Percentiles rank a stretch among this genome's conserved stretches.
Conservation (phyloP, 2,797 vertebrate genomes). For the Prionace glauca region DNA sequence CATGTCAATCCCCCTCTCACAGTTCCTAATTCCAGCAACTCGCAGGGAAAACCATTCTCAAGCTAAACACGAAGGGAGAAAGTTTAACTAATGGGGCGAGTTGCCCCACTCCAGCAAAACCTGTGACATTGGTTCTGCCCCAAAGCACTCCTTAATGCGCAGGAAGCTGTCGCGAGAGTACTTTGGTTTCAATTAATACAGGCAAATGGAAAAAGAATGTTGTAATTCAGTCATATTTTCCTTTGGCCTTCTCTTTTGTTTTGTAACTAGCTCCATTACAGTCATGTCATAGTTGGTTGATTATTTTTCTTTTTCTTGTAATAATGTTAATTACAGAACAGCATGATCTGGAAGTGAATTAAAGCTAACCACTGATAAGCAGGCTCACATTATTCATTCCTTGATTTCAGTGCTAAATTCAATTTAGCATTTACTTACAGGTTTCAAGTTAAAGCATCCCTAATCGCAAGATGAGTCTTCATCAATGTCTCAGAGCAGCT, state of each 20-base stretch:
- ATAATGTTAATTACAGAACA: neutral
- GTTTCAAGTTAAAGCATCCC: neutral
- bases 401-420: neutral
- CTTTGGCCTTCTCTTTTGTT: conserved; percentile 6
- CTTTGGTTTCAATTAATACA: neutral
- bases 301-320: neutral
- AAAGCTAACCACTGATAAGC: neutral
- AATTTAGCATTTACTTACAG: neutral
- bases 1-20: neutral
- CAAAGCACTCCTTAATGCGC: neutral
- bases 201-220: neutral
- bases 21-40: neutral
- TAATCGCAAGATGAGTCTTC: neutral
- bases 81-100: neutral
- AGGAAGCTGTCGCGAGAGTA: neutral
- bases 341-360: neutral
- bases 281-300: neutral
- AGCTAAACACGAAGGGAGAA: neutral
- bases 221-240: neutral
- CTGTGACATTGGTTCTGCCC: neutral
- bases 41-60: neutral
- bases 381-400: neutral
- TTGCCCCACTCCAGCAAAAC: neutral
- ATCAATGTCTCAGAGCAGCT: neutral
- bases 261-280: neutral